These are phyloP conservation scores for Threskiornis aethiopicus DNA, from an alignment of 2,797 vertebrate genomes.

Conservation along the genomic window DNA sequence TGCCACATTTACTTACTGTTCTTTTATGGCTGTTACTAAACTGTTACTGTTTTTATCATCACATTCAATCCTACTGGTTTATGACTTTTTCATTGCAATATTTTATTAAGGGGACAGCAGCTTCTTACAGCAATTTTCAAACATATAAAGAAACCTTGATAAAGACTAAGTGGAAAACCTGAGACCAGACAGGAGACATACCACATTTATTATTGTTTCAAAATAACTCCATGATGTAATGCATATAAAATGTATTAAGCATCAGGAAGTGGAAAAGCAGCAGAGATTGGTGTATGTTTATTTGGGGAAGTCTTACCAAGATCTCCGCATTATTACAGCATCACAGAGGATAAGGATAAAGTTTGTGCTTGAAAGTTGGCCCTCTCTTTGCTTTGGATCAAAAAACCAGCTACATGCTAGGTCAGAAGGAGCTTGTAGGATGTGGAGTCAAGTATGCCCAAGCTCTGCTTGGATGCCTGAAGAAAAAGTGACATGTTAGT, in stretches of 20 bases:
- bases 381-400: neutral
- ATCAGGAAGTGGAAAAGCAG: neutral
- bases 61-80: constrained; percentile 20
- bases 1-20: neutral
- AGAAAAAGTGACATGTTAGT: neutral
- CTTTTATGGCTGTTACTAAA: constrained; percentile 2
- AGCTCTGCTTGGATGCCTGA: neutral
- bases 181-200: neutral
- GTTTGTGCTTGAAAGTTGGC: neutral
- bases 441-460: neutral
- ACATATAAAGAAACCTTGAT: neutral
- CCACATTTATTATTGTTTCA: neutral
- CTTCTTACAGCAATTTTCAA: constrained; percentile 48
- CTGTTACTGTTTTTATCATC: neutral
- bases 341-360: neutral
- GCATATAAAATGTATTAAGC: constrained; percentile 1
- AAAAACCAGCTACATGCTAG: neutral
- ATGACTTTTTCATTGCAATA: constrained; percentile 32
- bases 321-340: neutral
- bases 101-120: constrained; percentile 15
- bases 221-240: constrained; percentile 22
- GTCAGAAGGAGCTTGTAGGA: neutral
- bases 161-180: constrained; percentile 2
- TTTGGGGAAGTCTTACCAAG: neutral
- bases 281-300: neutral